These are phyloP conservation scores for Euura lappo DNA, from an alignment of 1,140 invertebrate species.

Conservation along the genomic window DNA sequence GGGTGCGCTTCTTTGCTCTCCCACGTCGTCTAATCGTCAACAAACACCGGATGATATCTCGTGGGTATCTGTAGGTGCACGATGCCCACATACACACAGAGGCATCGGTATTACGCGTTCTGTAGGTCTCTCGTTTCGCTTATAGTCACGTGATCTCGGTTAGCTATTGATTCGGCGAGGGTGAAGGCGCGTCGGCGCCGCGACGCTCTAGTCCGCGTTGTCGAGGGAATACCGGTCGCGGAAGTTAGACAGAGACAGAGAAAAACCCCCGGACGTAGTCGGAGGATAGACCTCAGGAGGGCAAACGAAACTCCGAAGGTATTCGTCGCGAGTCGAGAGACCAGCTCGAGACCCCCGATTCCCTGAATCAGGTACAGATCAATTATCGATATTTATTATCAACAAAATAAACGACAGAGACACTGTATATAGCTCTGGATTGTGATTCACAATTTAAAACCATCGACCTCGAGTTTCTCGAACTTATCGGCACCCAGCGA, in stretches of 20 bases:
- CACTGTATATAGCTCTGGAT: too few relatives aligned
- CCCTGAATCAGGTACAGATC: conserved; percentile 13
- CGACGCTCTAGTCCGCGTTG: neutral
- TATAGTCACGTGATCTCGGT: conserved; percentile 47
- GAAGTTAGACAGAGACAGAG: neutral
- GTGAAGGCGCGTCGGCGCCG: conserved; percentile 51
- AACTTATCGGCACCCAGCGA: too few relatives aligned
- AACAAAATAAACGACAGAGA: too few relatives aligned
- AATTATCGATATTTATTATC: too few relatives aligned
- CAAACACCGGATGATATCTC: too few relatives aligned
- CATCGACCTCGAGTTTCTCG: too few relatives aligned
- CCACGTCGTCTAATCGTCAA: too few relatives aligned
- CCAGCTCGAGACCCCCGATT: too few relatives aligned
- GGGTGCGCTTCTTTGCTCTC: too few relatives aligned
- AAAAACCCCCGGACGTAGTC: neutral
- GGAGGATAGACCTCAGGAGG: neutral
- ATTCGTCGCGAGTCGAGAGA: neutral
- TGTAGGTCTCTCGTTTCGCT: conserved; percentile 7
- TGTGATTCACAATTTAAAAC: too few relatives aligned
- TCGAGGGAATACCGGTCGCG: conserved; percentile 3
- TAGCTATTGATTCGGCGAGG: conserved; percentile 51
- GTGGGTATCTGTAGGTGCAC: too few relatives aligned
- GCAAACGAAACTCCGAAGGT: neutral
- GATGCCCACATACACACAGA: too few relatives aligned
- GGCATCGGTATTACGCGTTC: neutral